Conservation (phyloP, 2,113 vertebrate species). For the Prinia subflava region DNA sequence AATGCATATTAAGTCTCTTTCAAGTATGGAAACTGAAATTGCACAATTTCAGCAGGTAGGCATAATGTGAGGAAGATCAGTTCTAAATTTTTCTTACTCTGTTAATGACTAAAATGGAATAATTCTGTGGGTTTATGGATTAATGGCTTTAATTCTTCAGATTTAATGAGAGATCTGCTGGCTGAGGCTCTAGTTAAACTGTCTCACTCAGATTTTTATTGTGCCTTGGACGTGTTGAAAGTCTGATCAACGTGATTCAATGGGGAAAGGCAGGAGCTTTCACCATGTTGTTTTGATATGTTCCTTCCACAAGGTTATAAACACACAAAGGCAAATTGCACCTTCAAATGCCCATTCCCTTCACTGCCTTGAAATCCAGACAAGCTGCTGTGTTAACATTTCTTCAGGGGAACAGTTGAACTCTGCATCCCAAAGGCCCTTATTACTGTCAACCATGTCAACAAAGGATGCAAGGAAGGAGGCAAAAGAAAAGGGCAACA, state of each 20-base stretch:
- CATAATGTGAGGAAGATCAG: background rate
- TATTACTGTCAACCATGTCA: background rate
- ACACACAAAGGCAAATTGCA: rapidly evolving
- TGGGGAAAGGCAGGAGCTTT: background rate
- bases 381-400: background rate
- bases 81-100: background rate
- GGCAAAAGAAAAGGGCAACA: background rate
- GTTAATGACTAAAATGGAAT: background rate
- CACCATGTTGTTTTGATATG: rapidly evolving
- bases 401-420: background rate
- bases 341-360: background rate
- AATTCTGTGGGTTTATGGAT: background rate
- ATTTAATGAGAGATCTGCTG: background rate
- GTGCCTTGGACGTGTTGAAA: background rate
- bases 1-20: background rate
- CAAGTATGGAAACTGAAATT: background rate
- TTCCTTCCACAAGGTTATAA: background rate
- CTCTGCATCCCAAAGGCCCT: background rate
- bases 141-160: background rate
- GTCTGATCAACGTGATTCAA: rapidly evolving
- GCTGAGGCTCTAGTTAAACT: background rate
- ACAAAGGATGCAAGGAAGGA: background rate
- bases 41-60: background rate
- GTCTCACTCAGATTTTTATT: background rate
- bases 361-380: background rate